Conservation (phyloP, 2,888 invertebrate species). For the Boloria euphrosyne region DNA sequence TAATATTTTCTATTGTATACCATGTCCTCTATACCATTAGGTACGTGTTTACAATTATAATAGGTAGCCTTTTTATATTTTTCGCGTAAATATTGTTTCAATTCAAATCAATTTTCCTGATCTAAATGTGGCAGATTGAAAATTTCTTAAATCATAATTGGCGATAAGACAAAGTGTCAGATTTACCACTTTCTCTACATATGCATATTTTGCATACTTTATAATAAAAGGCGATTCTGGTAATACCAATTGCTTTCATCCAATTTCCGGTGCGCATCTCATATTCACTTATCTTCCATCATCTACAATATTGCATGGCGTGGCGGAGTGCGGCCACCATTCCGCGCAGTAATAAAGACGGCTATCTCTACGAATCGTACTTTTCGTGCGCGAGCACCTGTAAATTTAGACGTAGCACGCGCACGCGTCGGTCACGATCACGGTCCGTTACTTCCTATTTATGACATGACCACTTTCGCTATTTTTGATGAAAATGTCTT, state of each 20-base stretch:
- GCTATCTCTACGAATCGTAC: constrained; percentile 52
- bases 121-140: too few species aligned
- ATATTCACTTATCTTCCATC: constrained; percentile 29
- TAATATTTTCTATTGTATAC: not conserved
- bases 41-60: not conserved
- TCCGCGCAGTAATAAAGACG: constrained; percentile 47
- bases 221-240: constrained; percentile 16
- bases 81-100: not conserved
- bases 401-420: constrained; percentile 54
- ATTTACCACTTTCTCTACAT: constrained; percentile 5
- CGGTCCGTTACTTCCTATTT: constrained; percentile 46
- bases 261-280: constrained; percentile 23
- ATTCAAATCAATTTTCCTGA: too few species aligned
- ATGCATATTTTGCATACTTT: not conserved
- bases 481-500: constrained; percentile 14
- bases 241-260: constrained; percentile 20
- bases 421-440: constrained; percentile 57
- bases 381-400: constrained; percentile 60
- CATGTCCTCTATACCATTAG: not conserved
- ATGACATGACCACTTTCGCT: constrained; percentile 44
- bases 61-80: not conserved
- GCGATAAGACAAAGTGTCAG: not conserved
- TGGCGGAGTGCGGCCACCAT: constrained; percentile 30
- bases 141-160: too few species aligned
- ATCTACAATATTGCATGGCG: constrained; percentile 11